A percentile compares a stretch with the other conserved stretches of the same genome.
Evolutionary conservation across 2,888 invertebrate genomes (phyloP).

Genomic region (Eueremaeus valkanovi): DNA sequence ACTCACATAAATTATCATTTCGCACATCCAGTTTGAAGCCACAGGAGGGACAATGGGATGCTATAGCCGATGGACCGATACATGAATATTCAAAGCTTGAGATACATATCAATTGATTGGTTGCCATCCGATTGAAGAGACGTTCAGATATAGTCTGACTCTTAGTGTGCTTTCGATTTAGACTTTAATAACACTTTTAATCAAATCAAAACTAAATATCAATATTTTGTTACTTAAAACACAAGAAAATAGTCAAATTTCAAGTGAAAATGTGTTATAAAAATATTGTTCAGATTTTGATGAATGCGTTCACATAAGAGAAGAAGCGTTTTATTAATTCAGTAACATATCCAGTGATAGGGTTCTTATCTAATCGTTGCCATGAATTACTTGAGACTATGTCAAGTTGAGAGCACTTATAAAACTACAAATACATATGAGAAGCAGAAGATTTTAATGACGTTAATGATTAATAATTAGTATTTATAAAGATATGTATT

Average conservation of each 20-base stretch:
- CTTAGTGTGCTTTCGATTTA: background rate
- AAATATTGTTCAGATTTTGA: too few relatives aligned
- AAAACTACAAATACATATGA: background rate
- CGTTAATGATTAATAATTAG: background rate
- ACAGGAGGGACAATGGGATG: constrained; percentile 9
- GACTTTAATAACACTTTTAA: background rate
- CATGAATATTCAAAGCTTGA: constrained; percentile 9
- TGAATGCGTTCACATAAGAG: background rate
- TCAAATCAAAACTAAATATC: too few relatives aligned
- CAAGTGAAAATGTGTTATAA: background rate
- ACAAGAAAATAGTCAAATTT: background rate
- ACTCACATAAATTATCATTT: constrained; percentile 21
- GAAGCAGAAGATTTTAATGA: background rate
- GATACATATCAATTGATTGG: constrained; percentile 17
- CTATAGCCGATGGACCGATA: background rate
- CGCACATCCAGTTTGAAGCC: constrained; percentile 7
- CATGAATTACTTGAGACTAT: background rate
- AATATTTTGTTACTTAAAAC: background rate
- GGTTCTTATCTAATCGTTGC: background rate
- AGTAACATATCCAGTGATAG: background rate
- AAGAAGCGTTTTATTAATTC: background rate
- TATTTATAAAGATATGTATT: background rate
- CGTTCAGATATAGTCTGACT: background rate
- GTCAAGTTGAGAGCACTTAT: background rate
- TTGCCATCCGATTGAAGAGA: background rate